These are phyloP conservation scores for Laothoe populi DNA, from an alignment of 2,888 invertebrate genomes.

Conservation along the genomic window DNA sequence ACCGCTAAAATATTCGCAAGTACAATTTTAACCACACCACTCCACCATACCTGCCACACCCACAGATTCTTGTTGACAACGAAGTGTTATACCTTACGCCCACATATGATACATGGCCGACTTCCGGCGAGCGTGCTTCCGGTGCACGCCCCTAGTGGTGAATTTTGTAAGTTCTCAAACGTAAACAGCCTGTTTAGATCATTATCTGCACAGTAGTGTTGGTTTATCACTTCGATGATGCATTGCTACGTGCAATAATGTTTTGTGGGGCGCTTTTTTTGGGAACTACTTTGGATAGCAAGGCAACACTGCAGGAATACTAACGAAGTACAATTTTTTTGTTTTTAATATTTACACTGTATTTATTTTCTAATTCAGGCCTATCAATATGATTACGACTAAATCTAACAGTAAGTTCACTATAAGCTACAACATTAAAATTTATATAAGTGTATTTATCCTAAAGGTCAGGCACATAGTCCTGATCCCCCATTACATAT, in stretches of 20 bases:
- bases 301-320: neutral
- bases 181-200: slow-evolving; percentile 45
- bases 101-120: slow-evolving; percentile 61
- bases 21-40: slow-evolving; percentile 10
- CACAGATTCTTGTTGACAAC: slow-evolving; percentile 33
- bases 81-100: slow-evolving; percentile 53
- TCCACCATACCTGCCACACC: too few relatives aligned
- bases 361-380: too few relatives aligned
- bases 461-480: too few relatives aligned
- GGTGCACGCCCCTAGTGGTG: slow-evolving; percentile 52
- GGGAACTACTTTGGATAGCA: neutral
- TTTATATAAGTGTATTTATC: too few relatives aligned
- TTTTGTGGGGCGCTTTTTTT: slow-evolving; percentile 14
- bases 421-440: too few relatives aligned
- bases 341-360: neutral
- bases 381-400: too few relatives aligned
- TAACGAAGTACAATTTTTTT: neutral
- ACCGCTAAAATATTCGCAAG: slow-evolving; percentile 6
- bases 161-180: slow-evolving; percentile 53
- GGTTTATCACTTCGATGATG: slow-evolving; percentile 24
- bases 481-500: too few relatives aligned
- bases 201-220: slow-evolving; percentile 35
- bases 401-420: too few relatives aligned
- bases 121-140: slow-evolving; percentile 59
- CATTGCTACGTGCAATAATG: slow-evolving; percentile 9